Evolutionary conservation across 2,888 invertebrate genomes (phyloP).

Genomic region (Trichogramma evanescens): DNA sequence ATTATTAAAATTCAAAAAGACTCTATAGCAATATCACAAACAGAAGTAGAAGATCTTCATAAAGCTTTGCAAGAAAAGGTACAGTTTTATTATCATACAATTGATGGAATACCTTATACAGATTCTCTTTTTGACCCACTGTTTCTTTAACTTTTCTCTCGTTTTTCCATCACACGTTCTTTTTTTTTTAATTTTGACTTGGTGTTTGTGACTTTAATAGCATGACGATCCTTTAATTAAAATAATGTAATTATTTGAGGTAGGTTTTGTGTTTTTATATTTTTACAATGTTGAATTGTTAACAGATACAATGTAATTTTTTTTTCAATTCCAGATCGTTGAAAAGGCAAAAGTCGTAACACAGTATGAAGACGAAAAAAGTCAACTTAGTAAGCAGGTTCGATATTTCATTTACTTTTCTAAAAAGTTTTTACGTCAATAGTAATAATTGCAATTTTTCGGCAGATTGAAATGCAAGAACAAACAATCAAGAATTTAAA

Average conservation of each 20-base stretch:
- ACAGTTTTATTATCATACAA: constrained; percentile 2
- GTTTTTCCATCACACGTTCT: no score
- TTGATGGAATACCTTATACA: not conserved
- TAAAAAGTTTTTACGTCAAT: constrained; percentile 5
- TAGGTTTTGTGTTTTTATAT: not conserved
- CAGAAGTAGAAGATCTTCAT: constrained; percentile 38
- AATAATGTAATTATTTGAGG: no score
- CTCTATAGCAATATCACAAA: constrained; percentile 38
- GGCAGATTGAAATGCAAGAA: constrained; percentile 39
- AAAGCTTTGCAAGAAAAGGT: constrained; percentile 41
- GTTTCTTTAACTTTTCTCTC: no score
- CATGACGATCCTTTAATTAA: no score
- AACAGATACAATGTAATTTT: not conserved
- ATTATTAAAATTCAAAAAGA: constrained; percentile 41
- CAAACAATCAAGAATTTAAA: constrained; percentile 43
- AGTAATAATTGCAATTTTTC: constrained; percentile 5
- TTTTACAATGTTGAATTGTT: not conserved
- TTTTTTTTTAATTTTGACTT: no score
- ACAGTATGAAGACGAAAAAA: constrained; percentile 37
- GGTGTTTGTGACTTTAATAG: no score
- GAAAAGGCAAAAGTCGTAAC: constrained; percentile 31
- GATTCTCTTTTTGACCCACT: no score
- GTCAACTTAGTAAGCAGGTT: constrained; percentile 37
- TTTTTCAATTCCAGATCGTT: constrained; percentile 29
- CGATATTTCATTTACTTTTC: constrained; percentile 12